phyloP scores from a whole-genome alignment of 2,797 vertebrate species.

The Etheostoma perlongum region DNA sequence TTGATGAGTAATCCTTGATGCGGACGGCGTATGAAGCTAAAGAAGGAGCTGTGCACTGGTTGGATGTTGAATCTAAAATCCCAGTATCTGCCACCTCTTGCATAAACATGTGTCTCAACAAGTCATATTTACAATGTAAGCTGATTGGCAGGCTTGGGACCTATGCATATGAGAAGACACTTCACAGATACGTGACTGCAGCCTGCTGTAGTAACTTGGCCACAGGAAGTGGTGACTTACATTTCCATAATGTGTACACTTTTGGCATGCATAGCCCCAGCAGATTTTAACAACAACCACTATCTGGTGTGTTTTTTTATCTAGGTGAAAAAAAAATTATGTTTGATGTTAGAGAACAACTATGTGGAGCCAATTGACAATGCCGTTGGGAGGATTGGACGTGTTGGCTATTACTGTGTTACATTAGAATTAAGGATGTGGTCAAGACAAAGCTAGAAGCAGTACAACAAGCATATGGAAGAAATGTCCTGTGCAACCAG shows the following conservation, averaged over 20 bases:
- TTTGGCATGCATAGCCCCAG: neutral
- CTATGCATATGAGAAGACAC: slow-evolving; percentile 4
- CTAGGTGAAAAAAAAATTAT: neutral
- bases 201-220: neutral
- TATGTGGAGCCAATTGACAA: neutral
- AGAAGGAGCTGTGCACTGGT: slow-evolving; percentile 8
- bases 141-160: neutral
- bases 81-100: slow-evolving; percentile 2
- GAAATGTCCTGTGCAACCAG: slow-evolving; percentile 29
- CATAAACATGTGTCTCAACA: slow-evolving; percentile 18
- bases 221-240: neutral
- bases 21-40: slow-evolving; percentile 6
- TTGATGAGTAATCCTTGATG: slow-evolving; percentile 26
- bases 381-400: neutral
- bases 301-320: slow-evolving; percentile 7
- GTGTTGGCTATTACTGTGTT: slow-evolving; percentile 4
- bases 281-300: neutral
- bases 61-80: slow-evolving; percentile 9
- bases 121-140: slow-evolving; percentile 2
- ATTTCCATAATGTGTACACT: neutral
- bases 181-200: neutral
- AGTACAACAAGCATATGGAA: slow-evolving; percentile 35
- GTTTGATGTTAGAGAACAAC: slow-evolving; percentile 13
- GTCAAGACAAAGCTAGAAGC: slow-evolving; percentile 46
- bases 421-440: slow-evolving; percentile 44